These are phyloP conservation scores for Lampris incognitus DNA, from an alignment of 2,113 vertebrate genomes.

Conservation along the genomic window DNA sequence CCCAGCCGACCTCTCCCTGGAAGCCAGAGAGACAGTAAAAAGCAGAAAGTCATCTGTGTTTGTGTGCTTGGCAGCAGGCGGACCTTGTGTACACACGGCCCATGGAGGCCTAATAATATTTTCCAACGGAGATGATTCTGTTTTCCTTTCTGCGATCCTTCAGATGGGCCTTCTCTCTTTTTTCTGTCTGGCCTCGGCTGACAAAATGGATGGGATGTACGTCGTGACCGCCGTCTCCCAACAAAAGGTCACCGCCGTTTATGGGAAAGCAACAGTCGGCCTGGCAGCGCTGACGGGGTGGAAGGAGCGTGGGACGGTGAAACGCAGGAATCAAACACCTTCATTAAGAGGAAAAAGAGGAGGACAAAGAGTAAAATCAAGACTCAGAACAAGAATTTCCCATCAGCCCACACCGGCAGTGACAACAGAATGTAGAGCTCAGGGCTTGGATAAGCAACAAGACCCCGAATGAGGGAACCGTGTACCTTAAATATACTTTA, in stretches of 20 bases:
- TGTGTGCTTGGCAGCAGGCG: slow-evolving; percentile 64
- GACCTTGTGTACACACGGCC: slow-evolving; percentile 63
- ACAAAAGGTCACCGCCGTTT: slow-evolving; percentile 42
- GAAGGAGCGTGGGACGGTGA: slow-evolving; percentile 6
- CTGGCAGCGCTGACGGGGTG: not conserved
- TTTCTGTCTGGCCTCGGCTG: slow-evolving; percentile 52
- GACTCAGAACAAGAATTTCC: too few relatives aligned
- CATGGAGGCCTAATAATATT: slow-evolving; percentile 70
- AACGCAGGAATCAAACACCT: not conserved
- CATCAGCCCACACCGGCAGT: too few relatives aligned
- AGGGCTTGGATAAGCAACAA: too few relatives aligned
- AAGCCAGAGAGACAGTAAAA: slow-evolving; percentile 63
- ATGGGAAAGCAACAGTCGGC: slow-evolving; percentile 27
- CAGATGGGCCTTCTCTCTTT: slow-evolving; percentile 38
- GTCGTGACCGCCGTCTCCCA: slow-evolving; percentile 54
- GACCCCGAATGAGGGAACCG: too few relatives aligned
- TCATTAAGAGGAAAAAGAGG: not conserved
- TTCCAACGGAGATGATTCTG: slow-evolving; percentile 73
- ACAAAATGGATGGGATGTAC: slow-evolving; percentile 60
- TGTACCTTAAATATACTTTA: too few relatives aligned
- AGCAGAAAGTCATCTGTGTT: slow-evolving; percentile 66
- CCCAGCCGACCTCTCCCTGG: slow-evolving; percentile 45
- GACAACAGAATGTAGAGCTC: too few relatives aligned
- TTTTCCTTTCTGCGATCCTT: slow-evolving; percentile 62
- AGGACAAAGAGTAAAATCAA: not conserved